These are phyloP conservation scores for Amazona vittata DNA, from an alignment of 2,113 vertebrate genomes.

Conservation along the genomic window DNA sequence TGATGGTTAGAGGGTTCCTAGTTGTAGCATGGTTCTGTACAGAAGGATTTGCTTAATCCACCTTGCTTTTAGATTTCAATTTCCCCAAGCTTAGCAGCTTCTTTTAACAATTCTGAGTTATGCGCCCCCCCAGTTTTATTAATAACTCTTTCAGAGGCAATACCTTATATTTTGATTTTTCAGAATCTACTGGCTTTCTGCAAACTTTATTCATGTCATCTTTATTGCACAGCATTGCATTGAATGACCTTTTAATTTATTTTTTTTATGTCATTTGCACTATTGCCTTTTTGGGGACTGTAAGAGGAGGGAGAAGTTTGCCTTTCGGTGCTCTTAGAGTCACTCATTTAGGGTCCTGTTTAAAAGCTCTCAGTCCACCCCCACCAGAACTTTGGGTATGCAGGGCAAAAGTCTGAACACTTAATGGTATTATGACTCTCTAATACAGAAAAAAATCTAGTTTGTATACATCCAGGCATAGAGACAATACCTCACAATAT, in stretches of 20 bases:
- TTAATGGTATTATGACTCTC: background rate
- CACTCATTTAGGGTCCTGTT: background rate
- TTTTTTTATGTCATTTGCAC: background rate
- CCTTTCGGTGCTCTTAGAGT: background rate
- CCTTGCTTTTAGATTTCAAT: constrained; percentile 70
- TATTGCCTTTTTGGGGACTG: background rate
- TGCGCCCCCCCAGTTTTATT: constrained; percentile 30
- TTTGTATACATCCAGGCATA: background rate
- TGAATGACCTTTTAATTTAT: background rate
- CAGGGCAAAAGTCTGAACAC: background rate
- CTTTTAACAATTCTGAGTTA: constrained; percentile 64
- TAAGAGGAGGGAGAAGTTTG: background rate
- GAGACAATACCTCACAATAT: background rate
- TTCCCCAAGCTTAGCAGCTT: constrained; percentile 67
- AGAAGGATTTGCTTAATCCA: constrained; percentile 72
- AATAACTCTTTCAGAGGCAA: constrained; percentile 56
- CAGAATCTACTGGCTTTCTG: constrained; percentile 31
- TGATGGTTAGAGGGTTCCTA: constrained; percentile 68
- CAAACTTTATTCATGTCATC: background rate
- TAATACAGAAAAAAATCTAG: background rate
- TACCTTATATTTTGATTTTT: constrained; percentile 30
- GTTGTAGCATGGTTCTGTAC: constrained; percentile 60
- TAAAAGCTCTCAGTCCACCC: background rate
- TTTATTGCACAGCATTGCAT: background rate
- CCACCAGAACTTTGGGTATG: background rate